These are phyloP conservation scores for Malurus alboscapulatus DNA, from an alignment of 2,113 vertebrate genomes.

Conservation along the genomic window DNA sequence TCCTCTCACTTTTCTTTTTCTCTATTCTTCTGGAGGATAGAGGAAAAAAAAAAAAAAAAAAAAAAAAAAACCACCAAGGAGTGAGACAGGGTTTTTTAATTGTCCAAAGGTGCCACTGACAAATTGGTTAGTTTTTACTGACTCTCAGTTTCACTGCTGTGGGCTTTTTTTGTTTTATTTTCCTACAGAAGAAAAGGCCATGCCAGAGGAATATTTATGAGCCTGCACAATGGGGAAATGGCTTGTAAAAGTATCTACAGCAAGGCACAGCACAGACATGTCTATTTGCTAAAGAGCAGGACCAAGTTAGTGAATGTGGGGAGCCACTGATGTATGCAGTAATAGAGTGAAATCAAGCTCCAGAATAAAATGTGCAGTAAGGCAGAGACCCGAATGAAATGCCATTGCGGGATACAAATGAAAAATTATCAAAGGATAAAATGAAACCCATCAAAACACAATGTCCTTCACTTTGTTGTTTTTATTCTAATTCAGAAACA, in stretches of 20 bases:
- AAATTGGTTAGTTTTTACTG: conserved; percentile 32
- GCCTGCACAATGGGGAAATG: conserved; percentile 57
- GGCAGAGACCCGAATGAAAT: conserved; percentile 42
- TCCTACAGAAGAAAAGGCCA: conserved; percentile 4
- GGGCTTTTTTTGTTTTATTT: neutral
- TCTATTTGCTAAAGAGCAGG: conserved; percentile 66
- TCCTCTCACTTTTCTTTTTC: neutral
- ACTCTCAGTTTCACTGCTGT: conserved; percentile 10
- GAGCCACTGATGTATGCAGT: conserved; percentile 35
- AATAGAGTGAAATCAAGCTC: conserved; percentile 55
- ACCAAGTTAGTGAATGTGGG: conserved; percentile 25
- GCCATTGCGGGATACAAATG: conserved; percentile 39
- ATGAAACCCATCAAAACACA: conserved; percentile 59
- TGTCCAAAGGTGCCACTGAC: conserved; percentile 40
- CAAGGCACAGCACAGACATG: neutral
- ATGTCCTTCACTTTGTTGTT: conserved; percentile 57
- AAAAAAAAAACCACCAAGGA: neutral
- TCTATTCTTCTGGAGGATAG: neutral
- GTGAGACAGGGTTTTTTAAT: neutral
- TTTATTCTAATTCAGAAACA: conserved; percentile 58
- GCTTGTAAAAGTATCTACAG: conserved; percentile 54
- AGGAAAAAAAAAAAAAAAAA: neutral
- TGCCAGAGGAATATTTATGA: conserved; percentile 59
- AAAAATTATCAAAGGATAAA: conserved; percentile 54
- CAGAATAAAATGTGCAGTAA: conserved; percentile 62